A percentile compares a stretch with the other conserved stretches of the same genome.
Conservation (phyloP, 2,797 vertebrate species). For the Falco berigora region DNA sequence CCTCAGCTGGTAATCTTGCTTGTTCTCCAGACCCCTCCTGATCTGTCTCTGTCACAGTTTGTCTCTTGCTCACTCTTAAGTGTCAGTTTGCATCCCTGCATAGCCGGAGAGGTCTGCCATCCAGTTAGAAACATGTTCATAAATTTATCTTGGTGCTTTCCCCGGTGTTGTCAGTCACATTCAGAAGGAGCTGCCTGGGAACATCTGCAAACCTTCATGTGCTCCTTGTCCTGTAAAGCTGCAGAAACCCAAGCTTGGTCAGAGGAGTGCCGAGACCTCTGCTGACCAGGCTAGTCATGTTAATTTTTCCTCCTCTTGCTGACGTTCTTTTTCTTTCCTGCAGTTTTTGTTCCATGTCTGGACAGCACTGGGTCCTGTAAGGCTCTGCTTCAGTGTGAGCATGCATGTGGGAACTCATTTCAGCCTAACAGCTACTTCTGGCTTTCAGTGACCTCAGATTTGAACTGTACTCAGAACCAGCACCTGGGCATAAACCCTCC, state of each 20-base stretch:
- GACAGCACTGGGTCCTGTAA: fast-evolving
- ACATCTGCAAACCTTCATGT: background rate
- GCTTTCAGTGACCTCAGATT: background rate
- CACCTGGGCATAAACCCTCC: background rate
- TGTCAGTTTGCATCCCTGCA: background rate
- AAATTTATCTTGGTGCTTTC: background rate
- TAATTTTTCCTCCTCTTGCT: background rate
- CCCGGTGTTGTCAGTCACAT: background rate
- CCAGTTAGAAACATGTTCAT: background rate
- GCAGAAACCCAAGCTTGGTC: background rate
- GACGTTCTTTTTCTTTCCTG: background rate
- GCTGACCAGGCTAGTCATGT: background rate
- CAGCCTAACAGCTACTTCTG: background rate
- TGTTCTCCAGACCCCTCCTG: background rate
- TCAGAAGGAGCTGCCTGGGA: background rate
- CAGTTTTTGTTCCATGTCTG: background rate
- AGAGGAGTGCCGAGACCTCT: background rate
- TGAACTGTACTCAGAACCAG: background rate
- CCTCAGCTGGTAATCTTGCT: background rate
- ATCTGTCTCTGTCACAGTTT: background rate
- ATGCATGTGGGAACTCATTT: fast-evolving
- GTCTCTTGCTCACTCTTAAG: background rate
- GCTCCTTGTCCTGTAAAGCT: background rate
- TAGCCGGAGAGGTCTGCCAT: background rate
- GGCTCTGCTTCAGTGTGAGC: background rate